A percentile compares a stretch with the other conserved stretches of the same genome.
These are phyloP conservation scores for Suillia variegata DNA, from an alignment of 2,888 invertebrate species.

Conservation along the genomic window DNA sequence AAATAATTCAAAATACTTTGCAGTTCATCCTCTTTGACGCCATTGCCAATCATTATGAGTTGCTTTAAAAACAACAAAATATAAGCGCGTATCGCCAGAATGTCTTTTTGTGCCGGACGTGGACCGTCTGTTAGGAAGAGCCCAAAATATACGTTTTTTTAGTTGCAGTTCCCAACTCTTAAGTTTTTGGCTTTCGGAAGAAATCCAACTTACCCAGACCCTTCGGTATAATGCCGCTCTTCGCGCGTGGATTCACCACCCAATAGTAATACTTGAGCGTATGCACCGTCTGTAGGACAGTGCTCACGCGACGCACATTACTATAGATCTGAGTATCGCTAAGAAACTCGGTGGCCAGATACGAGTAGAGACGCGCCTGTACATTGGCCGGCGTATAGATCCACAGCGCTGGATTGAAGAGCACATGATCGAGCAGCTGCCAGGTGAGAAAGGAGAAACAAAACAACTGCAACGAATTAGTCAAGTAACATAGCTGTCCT, in stretches of 20 bases:
- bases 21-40: constrained; percentile 97
- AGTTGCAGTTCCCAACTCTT: no score
- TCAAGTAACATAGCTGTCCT: constrained; percentile 58
- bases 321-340: constrained; percentile 97
- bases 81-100: constrained; percentile 91
- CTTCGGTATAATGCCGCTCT: constrained; percentile 94
- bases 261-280: constrained; percentile 99
- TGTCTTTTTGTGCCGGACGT: constrained; percentile 91
- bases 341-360: constrained; percentile 98
- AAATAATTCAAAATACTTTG: constrained; percentile 98
- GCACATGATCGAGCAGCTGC: constrained; percentile 98
- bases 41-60: constrained; percentile 94
- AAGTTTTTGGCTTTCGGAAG: neutral
- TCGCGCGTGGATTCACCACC: constrained; percentile 93
- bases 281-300: constrained; percentile 97
- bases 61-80: constrained; percentile 95
- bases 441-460: constrained; percentile 88
- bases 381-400: constrained; percentile 97
- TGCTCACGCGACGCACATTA: constrained; percentile 94
- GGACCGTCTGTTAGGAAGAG: constrained; percentile 78
- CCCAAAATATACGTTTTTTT: no score
- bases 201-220: constrained; percentile 78
- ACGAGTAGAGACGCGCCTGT: constrained; percentile 93
- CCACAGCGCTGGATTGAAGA: constrained; percentile 99
- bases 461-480: constrained; percentile 74